Percentiles rank a stretch among this genome's conserved stretches.
phyloP scores from a whole-genome alignment of 2,113 vertebrate genomes.

The Colius striatus region DNA sequence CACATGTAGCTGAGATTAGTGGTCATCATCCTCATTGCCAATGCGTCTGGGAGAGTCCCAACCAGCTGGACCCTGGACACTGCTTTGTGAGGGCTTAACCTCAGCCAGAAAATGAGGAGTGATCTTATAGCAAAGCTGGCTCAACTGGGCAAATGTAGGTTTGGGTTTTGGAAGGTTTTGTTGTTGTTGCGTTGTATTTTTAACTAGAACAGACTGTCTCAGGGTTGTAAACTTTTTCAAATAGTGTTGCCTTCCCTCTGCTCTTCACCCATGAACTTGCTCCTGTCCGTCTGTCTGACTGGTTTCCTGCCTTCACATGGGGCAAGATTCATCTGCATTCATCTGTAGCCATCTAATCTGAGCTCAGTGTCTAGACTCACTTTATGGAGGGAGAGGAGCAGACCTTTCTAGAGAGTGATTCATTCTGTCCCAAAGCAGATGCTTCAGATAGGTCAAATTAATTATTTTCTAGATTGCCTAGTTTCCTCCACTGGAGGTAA shows the following conservation, averaged over 20 bases:
- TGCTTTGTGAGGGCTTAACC: background rate
- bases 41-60: background rate
- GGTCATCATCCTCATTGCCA: background rate
- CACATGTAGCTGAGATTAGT: rapidly evolving
- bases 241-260: background rate
- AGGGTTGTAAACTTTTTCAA: background rate
- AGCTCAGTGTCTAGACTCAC: slow-evolving; percentile 62
- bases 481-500: background rate
- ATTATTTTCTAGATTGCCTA: background rate
- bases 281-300: slow-evolving; percentile 4
- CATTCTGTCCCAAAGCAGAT: slow-evolving; percentile 15
- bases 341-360: background rate
- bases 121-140: background rate
- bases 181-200: background rate
- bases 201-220: background rate
- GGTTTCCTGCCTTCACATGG: background rate
- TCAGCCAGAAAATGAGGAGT: background rate
- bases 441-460: slow-evolving; percentile 3
- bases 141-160: background rate
- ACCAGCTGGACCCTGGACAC: rapidly evolving
- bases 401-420: slow-evolving; percentile 43
- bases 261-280: background rate
- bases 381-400: background rate
- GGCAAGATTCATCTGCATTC: slow-evolving; percentile 45
- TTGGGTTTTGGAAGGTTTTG: background rate